These are phyloP conservation scores for Strigamia transsilvanica DNA, from an alignment of 2,888 invertebrate genomes.

Conservation along the genomic window DNA sequence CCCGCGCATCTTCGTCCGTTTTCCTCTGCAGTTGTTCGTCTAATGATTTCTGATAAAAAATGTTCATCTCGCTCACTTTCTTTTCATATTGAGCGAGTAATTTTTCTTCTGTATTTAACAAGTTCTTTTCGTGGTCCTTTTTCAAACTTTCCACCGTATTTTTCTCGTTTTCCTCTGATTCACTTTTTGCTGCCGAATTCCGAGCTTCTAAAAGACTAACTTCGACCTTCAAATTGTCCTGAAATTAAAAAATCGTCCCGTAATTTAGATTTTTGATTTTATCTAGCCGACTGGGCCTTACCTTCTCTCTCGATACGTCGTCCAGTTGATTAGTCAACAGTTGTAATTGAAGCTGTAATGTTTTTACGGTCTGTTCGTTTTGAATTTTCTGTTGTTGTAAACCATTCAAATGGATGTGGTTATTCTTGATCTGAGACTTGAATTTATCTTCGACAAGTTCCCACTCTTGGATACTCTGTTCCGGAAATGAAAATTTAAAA, in stretches of 20 bases:
- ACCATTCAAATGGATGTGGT: not conserved
- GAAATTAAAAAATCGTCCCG: not conserved
- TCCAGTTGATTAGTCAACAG: not conserved
- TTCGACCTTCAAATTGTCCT: slow-evolving; percentile 43
- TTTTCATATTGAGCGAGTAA: not conserved
- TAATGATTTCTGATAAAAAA: not conserved
- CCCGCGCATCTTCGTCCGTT: not conserved
- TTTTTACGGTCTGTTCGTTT: not conserved
- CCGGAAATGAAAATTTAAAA: not conserved
- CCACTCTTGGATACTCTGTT: slow-evolving; percentile 3
- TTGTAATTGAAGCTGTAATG: not conserved
- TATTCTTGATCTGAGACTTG: not conserved
- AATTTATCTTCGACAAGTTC: not conserved
- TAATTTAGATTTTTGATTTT: not conserved
- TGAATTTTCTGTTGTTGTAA: not conserved
- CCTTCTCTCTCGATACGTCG: not conserved
- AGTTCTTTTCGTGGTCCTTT: not conserved
- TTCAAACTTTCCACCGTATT: not conserved
- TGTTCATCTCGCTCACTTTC: not conserved
- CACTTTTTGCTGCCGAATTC: not conserved
- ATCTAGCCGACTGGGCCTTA: not conserved
- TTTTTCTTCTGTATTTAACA: not conserved
- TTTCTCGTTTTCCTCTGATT: not conserved
- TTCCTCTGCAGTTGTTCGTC: not conserved
- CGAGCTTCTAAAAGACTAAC: slow-evolving; percentile 2